Evolutionary conservation across 92 coral and sea anemone genomes (phyloP).

Genomic region (Umimayanthus kanabou): DNA sequence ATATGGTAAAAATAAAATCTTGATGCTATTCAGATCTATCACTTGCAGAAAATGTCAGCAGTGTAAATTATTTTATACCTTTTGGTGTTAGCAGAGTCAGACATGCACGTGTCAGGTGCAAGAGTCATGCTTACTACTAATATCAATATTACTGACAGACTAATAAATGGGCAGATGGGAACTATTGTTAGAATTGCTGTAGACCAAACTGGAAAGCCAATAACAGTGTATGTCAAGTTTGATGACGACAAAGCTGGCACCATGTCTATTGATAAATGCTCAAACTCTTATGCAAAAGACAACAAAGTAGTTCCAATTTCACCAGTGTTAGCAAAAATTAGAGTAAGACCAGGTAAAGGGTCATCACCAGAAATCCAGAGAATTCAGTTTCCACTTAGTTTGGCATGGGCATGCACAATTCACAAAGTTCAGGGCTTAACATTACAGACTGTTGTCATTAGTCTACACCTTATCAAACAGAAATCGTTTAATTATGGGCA

Average conservation of each 20-base stretch:
- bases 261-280: conserved; percentile 36
- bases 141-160: too few relatives aligned
- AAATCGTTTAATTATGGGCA: conserved; percentile 65
- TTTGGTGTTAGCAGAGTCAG: too few relatives aligned
- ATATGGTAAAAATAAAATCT: too few relatives aligned
- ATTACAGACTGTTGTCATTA: conserved; percentile 55
- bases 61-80: too few relatives aligned
- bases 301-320: conserved; percentile 65
- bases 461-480: conserved; percentile 57
- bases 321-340: conserved; percentile 61
- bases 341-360: conserved; percentile 60
- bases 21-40: too few relatives aligned
- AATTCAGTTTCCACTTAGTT: conserved; percentile 68
- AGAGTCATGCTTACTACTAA: too few relatives aligned
- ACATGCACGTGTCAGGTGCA: too few relatives aligned
- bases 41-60: too few relatives aligned
- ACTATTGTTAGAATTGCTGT: conserved; percentile 54
- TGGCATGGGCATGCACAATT: conserved; percentile 68
- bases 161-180: conserved; percentile 28
- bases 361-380: conserved; percentile 81
- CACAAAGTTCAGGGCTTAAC: conserved; percentile 77
- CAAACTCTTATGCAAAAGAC: conserved; percentile 54
- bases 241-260: conserved; percentile 71
- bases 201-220: conserved; percentile 50
- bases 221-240: conserved; percentile 65